phyloP scores from a whole-genome alignment of 1,140 invertebrate genomes.

The Solenopsis fugax region DNA sequence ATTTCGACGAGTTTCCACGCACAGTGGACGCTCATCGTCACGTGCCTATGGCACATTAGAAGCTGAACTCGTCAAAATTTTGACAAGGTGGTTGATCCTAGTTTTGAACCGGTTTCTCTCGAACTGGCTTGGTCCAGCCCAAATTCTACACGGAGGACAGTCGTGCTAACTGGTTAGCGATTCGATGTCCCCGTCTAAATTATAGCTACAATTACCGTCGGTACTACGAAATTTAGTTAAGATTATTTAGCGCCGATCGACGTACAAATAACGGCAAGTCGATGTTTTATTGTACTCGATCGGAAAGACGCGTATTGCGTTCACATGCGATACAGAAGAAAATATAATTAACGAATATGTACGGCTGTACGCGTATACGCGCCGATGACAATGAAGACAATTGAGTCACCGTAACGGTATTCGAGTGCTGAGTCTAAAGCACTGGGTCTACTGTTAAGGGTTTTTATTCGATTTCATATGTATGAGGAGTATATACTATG shows the following conservation, averaged over 20 bases:
- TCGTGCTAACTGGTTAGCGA: slow-evolving; percentile 16
- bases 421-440: slow-evolving; percentile 49
- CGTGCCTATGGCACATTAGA: neutral
- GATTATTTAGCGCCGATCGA: slow-evolving; percentile 48
- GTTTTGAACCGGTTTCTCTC: slow-evolving; percentile 7
- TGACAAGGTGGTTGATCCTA: neutral
- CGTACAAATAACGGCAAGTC: neutral
- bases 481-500: slow-evolving; percentile 37
- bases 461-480: slow-evolving; percentile 49
- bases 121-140: slow-evolving; percentile 5
- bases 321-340: neutral
- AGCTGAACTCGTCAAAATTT: slow-evolving; percentile 11
- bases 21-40: neutral
- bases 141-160: slow-evolving; percentile 1
- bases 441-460: slow-evolving; percentile 47
- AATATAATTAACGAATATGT: slow-evolving; percentile 27
- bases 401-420: slow-evolving; percentile 42
- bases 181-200: slow-evolving; percentile 9
- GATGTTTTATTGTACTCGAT: slow-evolving; percentile 37
- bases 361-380: slow-evolving; percentile 25
- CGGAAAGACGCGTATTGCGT: neutral
- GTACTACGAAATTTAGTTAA: slow-evolving; percentile 52
- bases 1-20: neutral
- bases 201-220: slow-evolving; percentile 43
- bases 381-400: slow-evolving; percentile 18